Percentiles rank a stretch among this genome's conserved stretches.
Conservation (phyloP, 2,797 vertebrate genomes). For the Uromys caudimaculatus region DNA sequence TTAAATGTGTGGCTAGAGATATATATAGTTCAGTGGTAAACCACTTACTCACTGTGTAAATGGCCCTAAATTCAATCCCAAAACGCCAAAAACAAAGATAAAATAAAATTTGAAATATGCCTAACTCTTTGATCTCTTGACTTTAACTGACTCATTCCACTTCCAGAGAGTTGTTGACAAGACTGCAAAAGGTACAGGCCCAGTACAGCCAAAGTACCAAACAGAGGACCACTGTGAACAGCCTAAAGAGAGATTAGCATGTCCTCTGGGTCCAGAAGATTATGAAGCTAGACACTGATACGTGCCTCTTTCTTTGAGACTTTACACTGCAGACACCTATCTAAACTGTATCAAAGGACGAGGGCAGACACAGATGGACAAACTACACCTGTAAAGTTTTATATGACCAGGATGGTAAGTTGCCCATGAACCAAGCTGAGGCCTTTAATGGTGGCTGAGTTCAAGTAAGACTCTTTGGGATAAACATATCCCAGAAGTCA, state of each 20-base stretch:
- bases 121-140: neutral
- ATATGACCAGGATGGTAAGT: neutral
- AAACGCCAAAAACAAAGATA: neutral
- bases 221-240: neutral
- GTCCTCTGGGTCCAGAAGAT: neutral
- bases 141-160: neutral
- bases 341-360: neutral
- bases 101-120: neutral
- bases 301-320: neutral
- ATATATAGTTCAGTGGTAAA: neutral
- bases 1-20: neutral
- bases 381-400: neutral
- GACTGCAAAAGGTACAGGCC: neutral
- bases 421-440: neutral
- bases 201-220: neutral
- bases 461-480: neutral
- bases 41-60: neutral
- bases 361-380: neutral
- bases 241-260: neutral
- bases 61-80: neutral
- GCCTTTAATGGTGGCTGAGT: neutral
- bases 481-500: conserved; percentile 8
- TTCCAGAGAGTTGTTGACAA: neutral
- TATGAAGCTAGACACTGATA: neutral
- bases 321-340: neutral